Conservation (phyloP, 2,888 invertebrate species). For the Crematogaster levior region DNA sequence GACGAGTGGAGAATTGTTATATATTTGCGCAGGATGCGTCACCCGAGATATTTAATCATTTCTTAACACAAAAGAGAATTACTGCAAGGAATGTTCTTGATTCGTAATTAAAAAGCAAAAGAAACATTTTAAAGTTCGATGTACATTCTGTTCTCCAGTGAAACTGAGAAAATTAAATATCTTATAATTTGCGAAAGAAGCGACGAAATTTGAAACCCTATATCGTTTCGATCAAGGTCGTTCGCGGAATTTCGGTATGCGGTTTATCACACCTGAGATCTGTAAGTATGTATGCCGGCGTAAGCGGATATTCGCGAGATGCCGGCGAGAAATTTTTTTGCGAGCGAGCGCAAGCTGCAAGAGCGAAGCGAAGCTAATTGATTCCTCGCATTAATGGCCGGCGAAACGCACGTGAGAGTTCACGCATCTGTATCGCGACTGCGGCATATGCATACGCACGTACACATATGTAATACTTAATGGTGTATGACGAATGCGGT, state of each 20-base stretch:
- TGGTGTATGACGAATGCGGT: constrained; percentile 46
- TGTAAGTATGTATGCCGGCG: constrained; percentile 3
- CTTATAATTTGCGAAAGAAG: background rate
- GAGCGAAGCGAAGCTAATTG: constrained; percentile 59
- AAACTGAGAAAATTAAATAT: background rate
- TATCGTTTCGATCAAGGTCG: background rate
- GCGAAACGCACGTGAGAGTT: constrained; percentile 54
- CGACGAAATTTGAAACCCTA: background rate
- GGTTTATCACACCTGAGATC: constrained; percentile 20
- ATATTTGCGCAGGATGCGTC: background rate
- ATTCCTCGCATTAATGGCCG: constrained; percentile 64
- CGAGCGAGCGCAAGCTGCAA: constrained; percentile 8
- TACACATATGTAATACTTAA: background rate
- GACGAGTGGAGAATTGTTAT: background rate
- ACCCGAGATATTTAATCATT: constrained; percentile 12
- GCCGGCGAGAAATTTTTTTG: constrained; percentile 25
- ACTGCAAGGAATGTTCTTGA: background rate
- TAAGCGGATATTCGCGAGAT: constrained; percentile 21
- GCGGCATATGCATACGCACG: background rate
- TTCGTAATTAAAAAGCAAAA: constrained; percentile 12
- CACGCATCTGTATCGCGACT: background rate
- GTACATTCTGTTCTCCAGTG: background rate
- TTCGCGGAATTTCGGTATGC: background rate
- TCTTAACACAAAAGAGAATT: background rate
- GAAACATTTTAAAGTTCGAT: background rate